phyloP scores from a whole-genome alignment of 2,113 vertebrate species.

The Dipodomys spectabilis region DNA sequence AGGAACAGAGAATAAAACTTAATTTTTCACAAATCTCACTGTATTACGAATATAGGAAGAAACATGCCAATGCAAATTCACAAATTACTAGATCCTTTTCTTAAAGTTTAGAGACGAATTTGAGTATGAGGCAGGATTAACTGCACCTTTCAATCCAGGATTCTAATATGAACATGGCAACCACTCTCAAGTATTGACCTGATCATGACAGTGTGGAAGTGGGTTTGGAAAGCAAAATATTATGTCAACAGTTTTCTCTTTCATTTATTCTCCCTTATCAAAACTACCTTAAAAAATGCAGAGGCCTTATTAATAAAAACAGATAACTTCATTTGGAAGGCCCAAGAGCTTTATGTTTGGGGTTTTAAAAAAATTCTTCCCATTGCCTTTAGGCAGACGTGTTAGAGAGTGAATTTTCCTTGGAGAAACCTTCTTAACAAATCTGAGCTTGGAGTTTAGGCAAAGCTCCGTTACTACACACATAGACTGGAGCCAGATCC shows the following conservation, averaged over 20 bases:
- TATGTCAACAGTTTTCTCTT: constrained; percentile 82
- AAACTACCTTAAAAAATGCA: constrained; percentile 72
- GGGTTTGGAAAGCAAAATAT: constrained; percentile 79
- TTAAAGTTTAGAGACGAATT: neutral
- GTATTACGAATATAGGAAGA: neutral
- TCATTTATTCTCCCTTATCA: constrained; percentile 79
- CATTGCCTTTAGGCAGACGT: constrained; percentile 66
- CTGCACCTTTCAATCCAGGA: constrained; percentile 54
- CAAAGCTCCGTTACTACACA: constrained; percentile 67
- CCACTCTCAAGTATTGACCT: constrained; percentile 30
- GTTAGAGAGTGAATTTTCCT: constrained; percentile 58
- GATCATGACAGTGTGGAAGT: constrained; percentile 72
- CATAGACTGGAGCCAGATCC: constrained; percentile 47
- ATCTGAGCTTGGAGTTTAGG: constrained; percentile 65
- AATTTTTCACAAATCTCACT: neutral
- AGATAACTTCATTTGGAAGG: constrained; percentile 79
- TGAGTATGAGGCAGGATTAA: constrained; percentile 40
- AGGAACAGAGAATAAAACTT: neutral
- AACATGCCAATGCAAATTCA: neutral
- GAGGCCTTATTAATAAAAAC: constrained; percentile 68
- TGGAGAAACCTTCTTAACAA: constrained; percentile 65
- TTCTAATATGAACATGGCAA: constrained; percentile 58
- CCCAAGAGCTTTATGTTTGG: constrained; percentile 71
- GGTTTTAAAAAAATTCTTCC: constrained; percentile 56
- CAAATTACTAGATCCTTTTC: neutral